Evolutionary conservation across 2,888 invertebrate genomes (phyloP).

Genomic region (Tuberolachnus salignus): DNA sequence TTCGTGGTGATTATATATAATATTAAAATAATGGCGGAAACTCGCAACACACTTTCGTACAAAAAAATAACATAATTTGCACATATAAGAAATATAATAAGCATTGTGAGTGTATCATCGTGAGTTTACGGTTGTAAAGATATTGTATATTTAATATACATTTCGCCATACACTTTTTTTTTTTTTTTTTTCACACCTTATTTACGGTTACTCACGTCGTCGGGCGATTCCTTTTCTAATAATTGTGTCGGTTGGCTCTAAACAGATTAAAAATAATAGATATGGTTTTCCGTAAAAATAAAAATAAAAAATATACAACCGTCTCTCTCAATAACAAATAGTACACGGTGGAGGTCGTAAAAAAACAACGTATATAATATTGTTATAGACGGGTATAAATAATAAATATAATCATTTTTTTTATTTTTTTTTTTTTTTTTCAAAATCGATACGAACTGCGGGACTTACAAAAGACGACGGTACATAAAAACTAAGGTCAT

Average conservation of each 20-base stretch:
- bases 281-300: constrained; percentile 36
- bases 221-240: constrained; percentile 45
- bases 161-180: not conserved
- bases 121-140: too few relatives aligned
- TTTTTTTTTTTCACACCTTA: constrained; percentile 17
- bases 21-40: not conserved
- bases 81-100: not conserved
- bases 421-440: too few relatives aligned
- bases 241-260: constrained; percentile 47
- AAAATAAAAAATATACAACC: constrained; percentile 3
- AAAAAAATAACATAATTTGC: not conserved
- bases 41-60: constrained; percentile 9
- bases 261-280: constrained; percentile 40
- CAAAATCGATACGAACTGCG: too few relatives aligned
- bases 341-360: not conserved
- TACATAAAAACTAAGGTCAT: too few relatives aligned
- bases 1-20: constrained; percentile 1
- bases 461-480: too few relatives aligned
- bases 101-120: not conserved
- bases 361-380: not conserved
- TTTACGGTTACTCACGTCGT: constrained; percentile 50
- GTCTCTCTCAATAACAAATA: constrained; percentile 21
- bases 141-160: too few relatives aligned
- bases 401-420: too few relatives aligned
- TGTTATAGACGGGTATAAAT: too few relatives aligned